Evolutionary conservation across 2,888 invertebrate genomes (phyloP), one percentile per base, ranked within the genome.

Genomic region (Ophion obscuratus): DNA sequence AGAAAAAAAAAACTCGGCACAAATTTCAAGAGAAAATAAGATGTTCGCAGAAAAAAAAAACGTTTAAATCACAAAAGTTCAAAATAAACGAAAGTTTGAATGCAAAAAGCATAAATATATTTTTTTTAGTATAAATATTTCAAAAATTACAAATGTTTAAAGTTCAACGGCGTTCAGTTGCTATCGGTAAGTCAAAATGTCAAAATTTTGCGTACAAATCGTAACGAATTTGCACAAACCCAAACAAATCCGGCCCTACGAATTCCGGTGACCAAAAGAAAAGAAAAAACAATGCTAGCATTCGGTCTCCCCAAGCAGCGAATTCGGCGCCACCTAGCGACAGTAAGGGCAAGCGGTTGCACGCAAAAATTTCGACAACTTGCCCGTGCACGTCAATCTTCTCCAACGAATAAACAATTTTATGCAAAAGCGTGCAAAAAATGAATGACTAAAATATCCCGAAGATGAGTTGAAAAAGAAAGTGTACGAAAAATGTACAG

Each of bases 251-350:
- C 9, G 6, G 9, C 40, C 40, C 40, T 7, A 40, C 40, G 9
- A 40, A 40, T 40, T 40, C 9, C 40, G 40, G 40, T 5, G 40
- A 40, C 40, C 6, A 20, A 40, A 57, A 68, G 24, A 66, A 61
- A 84, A 24, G n/a, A 81, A 78, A 57, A 70, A 73, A 74, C 53
- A 64, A 36, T 75, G 68, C 14, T 40, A 66, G 17, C 31, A 59
- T 40, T 44, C 53, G 44, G 17, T 31, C 44, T 47, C 40, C 73
- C 59, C 62, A 59, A 59, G 17, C 73, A 76, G 85, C 79, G 81
- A 83, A 27, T 85, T 62, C 79, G 84, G 77, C 80, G 81, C 77
- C 74, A 83, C 78, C 87, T 85, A 77, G 75, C 85, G 70, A 81
- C 70, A 74, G 70, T 47, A 67, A 2, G 53, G 14, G 27, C 44